Percentiles rank a stretch among this genome's conserved stretches.
Conservation (phyloP, 2,888 invertebrate species). For the Lithosia quadra region DNA sequence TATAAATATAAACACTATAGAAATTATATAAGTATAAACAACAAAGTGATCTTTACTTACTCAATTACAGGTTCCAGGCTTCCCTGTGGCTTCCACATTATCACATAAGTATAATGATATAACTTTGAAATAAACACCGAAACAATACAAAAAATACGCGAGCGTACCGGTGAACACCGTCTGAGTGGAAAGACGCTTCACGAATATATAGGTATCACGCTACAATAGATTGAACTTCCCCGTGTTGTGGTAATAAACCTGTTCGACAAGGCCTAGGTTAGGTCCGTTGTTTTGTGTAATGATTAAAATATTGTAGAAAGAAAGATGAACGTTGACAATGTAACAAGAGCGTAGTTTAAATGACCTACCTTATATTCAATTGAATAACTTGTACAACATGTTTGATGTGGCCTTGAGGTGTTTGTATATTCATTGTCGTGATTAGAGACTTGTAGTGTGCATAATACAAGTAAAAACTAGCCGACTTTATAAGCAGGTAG, state of each 20-base stretch:
- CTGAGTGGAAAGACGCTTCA: conserved; percentile 5
- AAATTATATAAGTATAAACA: not conserved
- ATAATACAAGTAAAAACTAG: not conserved
- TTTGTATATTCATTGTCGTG: conserved; percentile 1
- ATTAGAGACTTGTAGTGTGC: not conserved
- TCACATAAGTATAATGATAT: conserved; percentile 4
- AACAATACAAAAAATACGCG: not conserved
- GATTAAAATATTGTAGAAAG: not conserved
- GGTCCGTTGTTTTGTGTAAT: not conserved
- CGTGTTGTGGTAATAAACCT: conserved; percentile 17
- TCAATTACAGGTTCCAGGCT: conserved; percentile 55
- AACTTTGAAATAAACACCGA: conserved; percentile 1
- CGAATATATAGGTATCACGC: conserved; percentile 6
- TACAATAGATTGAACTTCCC: not conserved
- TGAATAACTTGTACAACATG: conserved; percentile 6
- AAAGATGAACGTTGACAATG: not conserved
- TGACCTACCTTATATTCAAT: not conserved
- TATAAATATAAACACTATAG: not conserved
- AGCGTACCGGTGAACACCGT: not conserved
- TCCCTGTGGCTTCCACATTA: conserved; percentile 33
- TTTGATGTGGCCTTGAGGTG: conserved; percentile 15
- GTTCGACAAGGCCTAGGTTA: conserved; percentile 11
- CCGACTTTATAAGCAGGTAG: not conserved
- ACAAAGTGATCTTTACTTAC: conserved; percentile 57
- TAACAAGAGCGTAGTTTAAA: not conserved